These are phyloP conservation scores for Acronicta alni DNA, from an alignment of 2,888 invertebrate genomes.

Conservation along the genomic window DNA sequence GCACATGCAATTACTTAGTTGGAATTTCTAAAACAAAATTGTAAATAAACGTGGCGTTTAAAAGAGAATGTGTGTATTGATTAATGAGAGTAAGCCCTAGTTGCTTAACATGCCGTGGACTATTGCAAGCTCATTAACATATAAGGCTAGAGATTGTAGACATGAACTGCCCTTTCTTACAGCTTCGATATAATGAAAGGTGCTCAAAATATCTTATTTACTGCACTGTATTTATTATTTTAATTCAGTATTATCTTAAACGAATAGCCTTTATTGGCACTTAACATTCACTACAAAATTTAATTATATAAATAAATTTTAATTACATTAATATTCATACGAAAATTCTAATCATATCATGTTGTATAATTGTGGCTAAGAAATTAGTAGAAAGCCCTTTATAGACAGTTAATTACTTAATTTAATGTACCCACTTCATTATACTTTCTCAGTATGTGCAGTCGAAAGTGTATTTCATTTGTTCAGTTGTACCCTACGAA, in stretches of 20 bases:
- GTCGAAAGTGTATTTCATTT: conserved; percentile 77
- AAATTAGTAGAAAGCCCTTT: conserved; percentile 47
- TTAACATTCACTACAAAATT: too few species aligned
- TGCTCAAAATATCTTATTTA: neutral
- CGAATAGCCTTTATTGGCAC: too few species aligned
- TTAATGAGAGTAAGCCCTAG: conserved; percentile 75
- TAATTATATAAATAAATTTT: too few species aligned
- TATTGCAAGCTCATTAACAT: conserved; percentile 74
- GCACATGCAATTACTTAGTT: conserved; percentile 57
- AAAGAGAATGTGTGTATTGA: conserved; percentile 75
- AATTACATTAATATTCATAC: neutral
- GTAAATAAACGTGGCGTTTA: conserved; percentile 50
- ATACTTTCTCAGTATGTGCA: conserved; percentile 45
- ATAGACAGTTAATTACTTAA: conserved; percentile 29
- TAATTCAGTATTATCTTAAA: too few species aligned
- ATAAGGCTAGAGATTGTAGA: conserved; percentile 58
- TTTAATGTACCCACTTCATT: conserved; percentile 31
- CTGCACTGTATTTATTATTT: too few species aligned
- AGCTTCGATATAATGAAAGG: conserved; percentile 22
- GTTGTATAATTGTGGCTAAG: conserved; percentile 3
- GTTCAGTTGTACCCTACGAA: conserved; percentile 82
- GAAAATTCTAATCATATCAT: neutral
- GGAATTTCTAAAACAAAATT: conserved; percentile 54
- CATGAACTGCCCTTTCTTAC: conserved; percentile 57
- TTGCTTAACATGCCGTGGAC: conserved; percentile 80